Evolutionary conservation across 1,140 invertebrate genomes (phyloP).

Genomic region (Diprion similis): DNA sequence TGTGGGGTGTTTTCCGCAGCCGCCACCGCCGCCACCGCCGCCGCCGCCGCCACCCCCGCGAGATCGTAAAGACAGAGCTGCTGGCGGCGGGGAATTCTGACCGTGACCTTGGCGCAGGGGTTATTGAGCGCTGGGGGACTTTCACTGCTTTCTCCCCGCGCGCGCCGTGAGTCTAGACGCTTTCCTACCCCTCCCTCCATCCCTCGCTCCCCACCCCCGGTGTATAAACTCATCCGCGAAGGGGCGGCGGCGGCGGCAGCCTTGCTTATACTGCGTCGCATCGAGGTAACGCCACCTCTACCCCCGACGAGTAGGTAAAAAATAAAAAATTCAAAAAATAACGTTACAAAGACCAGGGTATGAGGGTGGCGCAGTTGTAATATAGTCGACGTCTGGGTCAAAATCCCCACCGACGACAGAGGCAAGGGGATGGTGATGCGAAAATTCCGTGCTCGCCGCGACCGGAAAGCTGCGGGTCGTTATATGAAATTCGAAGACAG

Average conservation of each 20-base stretch:
- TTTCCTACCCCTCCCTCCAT: constrained; percentile 5
- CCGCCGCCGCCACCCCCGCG: neutral
- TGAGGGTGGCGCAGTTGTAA: neutral
- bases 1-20: neutral
- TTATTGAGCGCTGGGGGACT: constrained; percentile 53
- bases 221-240: constrained; percentile 16
- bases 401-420: neutral
- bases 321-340: no score
- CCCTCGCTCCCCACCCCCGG: constrained; percentile 18
- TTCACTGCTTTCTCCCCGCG: constrained; percentile 52
- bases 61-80: constrained; percentile 21
- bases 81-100: constrained; percentile 43
- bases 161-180: constrained; percentile 35
- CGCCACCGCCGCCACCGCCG: constrained; percentile 24
- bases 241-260: neutral
- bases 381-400: neutral
- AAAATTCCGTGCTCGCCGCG: no score
- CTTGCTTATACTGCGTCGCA: neutral
- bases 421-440: no score
- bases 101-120: constrained; percentile 56
- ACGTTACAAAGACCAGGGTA: no score
- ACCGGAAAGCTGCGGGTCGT: no score
- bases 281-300: neutral
- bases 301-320: neutral
- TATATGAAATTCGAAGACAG: no score